Base-by-base conservation (phyloP, 2,888 invertebrate species). In the Macrosoma leucophasiata region DNA sequence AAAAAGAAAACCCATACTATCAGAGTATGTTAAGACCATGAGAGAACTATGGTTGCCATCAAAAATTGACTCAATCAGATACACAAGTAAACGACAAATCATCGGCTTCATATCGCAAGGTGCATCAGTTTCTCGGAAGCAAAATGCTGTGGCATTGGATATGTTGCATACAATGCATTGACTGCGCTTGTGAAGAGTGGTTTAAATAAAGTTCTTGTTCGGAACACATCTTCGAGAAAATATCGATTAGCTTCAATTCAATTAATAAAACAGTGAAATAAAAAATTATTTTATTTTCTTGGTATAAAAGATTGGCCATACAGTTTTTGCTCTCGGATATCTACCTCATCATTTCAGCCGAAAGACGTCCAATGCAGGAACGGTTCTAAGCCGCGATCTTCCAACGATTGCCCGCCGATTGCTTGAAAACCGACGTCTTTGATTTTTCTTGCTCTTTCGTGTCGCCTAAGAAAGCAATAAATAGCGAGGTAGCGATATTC, bases 31-130 rank as follows among this genome's bases (percentile, higher is more conserved):
- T 13, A 73, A 81, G 49, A 70, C 76, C 58, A 92, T 92, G 89
- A 79, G 86, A 43, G 79, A 88, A 31, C 69, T 94, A 12, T 94
- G 92, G 90, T 60, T 94, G 13, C 92, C 94, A 1, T 71, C 87
- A 3, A 62, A 85, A 13, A 56, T 86, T 8, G 58, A 61, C 12
- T 78, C 71, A 28, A 85, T 93, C n/a, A 86, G 90, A 12, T 62
- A 87, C 33, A 85, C 88, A 6, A 87, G 90, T 56, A 85, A 86
- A 4, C 86, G 93, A 50, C 85, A 91, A 62, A 85, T 92, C 2
- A 88, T 94, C 55, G 96, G 96, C 13, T 95, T 90, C 65, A 68
- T 94, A 3, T 86, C 86, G 2, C 84, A 87, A 39, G 93, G 91
- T 13, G 89, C 87, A 34, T 95, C 58, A 91, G 91, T 50, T 91